These are phyloP conservation scores for Boulengeromyrus knoepffleri DNA, from an alignment of 2,113 vertebrate species.

Conservation along the genomic window DNA sequence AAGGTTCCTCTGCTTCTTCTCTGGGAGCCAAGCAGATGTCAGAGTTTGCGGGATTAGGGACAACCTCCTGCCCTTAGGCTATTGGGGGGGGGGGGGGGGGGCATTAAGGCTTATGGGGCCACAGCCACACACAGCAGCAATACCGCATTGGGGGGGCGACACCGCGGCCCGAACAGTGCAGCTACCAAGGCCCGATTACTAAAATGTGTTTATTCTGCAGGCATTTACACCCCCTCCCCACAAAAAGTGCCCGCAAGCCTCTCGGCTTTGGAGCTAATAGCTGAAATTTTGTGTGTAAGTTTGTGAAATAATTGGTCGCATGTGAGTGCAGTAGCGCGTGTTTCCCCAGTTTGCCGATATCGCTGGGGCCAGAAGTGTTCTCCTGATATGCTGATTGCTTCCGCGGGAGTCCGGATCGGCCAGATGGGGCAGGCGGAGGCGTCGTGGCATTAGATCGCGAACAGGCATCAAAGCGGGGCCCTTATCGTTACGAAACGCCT, in stretches of 20 bases:
- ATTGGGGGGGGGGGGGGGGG: slow-evolving; percentile 21
- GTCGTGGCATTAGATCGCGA: slow-evolving; percentile 43
- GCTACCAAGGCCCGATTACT: slow-evolving; percentile 59
- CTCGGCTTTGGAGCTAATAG: slow-evolving; percentile 64
- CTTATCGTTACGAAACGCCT: slow-evolving; percentile 40
- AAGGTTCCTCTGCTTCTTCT: background rate
- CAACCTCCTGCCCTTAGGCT: slow-evolving; percentile 37
- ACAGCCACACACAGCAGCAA: slow-evolving; percentile 22
- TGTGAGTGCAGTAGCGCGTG: slow-evolving; percentile 60
- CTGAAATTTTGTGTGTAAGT: slow-evolving; percentile 44
- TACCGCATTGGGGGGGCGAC: slow-evolving; percentile 24
- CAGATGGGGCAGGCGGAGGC: slow-evolving; percentile 41
- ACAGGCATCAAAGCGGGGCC: slow-evolving; percentile 37
- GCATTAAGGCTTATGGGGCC: slow-evolving; percentile 20
- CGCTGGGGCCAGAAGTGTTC: slow-evolving; percentile 47
- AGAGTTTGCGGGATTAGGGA: slow-evolving; percentile 46
- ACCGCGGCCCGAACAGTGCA: slow-evolving; percentile 24
- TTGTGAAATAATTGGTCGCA: slow-evolving; percentile 67
- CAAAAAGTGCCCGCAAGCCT: slow-evolving; percentile 33
- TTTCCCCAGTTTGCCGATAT: slow-evolving; percentile 64
- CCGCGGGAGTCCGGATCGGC: slow-evolving; percentile 44
- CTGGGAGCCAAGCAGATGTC: slow-evolving; percentile 28
- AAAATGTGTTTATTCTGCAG: slow-evolving; percentile 71
- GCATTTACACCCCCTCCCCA: slow-evolving; percentile 59
- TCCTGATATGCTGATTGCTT: slow-evolving; percentile 63